Conservation (phyloP, 2,797 vertebrate genomes). For the Novumbra hubbsi region DNA sequence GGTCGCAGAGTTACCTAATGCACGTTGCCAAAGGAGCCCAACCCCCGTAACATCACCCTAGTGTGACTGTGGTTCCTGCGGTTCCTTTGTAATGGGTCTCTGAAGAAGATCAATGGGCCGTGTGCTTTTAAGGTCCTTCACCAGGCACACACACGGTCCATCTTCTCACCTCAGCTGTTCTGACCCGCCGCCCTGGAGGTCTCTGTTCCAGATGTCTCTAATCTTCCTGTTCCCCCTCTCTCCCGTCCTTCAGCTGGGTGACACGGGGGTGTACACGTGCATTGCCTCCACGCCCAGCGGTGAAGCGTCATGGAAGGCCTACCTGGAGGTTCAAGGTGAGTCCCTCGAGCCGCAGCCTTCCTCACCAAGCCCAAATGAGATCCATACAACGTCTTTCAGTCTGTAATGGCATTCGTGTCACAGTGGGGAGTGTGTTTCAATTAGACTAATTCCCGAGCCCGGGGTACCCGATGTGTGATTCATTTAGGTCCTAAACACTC, state of each 20-base stretch:
- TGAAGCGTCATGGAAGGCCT: constrained; percentile 94
- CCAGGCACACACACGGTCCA: neutral
- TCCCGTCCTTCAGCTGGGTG: constrained; percentile 79
- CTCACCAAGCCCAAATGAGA: neutral
- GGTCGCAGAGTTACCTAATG: constrained; percentile 46
- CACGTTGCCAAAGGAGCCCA: constrained; percentile 19
- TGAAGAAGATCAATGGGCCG: too few relatives aligned
- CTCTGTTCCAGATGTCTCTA: too few relatives aligned
- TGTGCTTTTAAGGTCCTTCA: neutral
- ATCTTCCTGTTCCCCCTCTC: neutral
- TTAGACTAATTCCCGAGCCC: neutral
- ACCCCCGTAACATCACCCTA: too few relatives aligned
- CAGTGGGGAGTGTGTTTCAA: neutral
- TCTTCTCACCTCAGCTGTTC: constrained; percentile 35
- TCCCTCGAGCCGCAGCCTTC: neutral
- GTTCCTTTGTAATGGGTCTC: too few relatives aligned
- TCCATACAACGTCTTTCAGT: constrained; percentile 6
- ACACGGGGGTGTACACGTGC: constrained; percentile 93
- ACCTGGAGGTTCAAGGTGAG: constrained; percentile 95
- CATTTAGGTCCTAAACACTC: neutral
- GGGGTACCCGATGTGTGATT: neutral
- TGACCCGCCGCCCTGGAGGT: too few relatives aligned
- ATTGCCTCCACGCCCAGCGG: constrained; percentile 93
- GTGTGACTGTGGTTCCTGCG: too few relatives aligned
- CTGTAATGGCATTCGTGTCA: constrained; percentile 22